These are phyloP conservation scores for Eptesicus fuscus DNA, from an alignment of 2,113 vertebrate genomes.

Conservation along the genomic window DNA sequence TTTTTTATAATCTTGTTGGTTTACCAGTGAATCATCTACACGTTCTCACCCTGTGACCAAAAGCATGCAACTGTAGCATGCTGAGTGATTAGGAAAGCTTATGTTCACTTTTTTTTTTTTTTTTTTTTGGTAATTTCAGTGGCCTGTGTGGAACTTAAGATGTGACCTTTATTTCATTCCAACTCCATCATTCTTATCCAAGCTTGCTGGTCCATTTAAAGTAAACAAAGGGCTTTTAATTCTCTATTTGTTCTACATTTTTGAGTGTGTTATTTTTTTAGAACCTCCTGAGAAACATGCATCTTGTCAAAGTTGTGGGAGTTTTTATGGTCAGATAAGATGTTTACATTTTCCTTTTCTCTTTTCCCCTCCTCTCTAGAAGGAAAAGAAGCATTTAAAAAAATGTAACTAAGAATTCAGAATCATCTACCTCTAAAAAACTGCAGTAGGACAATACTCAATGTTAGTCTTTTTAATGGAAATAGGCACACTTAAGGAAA, in stretches of 20 bases:
- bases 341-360: conserved; percentile 25
- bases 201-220: conserved; percentile 49
- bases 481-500: conserved; percentile 59
- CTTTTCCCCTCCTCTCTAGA: background rate
- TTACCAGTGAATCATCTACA: conserved; percentile 19
- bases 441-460: conserved; percentile 23
- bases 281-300: conserved; percentile 27
- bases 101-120: background rate
- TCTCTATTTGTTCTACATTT: conserved; percentile 49
- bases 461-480: conserved; percentile 64
- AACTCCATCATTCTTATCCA: conserved; percentile 33
- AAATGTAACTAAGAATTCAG: conserved; percentile 18
- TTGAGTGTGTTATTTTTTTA: conserved; percentile 41
- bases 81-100: background rate
- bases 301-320: conserved; percentile 6
- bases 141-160: background rate
- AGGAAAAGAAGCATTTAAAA: background rate
- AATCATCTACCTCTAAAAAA: conserved; percentile 11
- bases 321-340: conserved; percentile 21
- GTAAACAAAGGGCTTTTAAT: conserved; percentile 29
- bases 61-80: background rate
- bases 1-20: background rate
- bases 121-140: background rate
- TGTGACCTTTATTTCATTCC: conserved; percentile 48
- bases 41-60: background rate